A percentile compares a stretch with the other conserved stretches of the same genome.
phyloP scores from a whole-genome alignment of 2,888 invertebrate genomes.

The Listrodromus nycthemerus region DNA sequence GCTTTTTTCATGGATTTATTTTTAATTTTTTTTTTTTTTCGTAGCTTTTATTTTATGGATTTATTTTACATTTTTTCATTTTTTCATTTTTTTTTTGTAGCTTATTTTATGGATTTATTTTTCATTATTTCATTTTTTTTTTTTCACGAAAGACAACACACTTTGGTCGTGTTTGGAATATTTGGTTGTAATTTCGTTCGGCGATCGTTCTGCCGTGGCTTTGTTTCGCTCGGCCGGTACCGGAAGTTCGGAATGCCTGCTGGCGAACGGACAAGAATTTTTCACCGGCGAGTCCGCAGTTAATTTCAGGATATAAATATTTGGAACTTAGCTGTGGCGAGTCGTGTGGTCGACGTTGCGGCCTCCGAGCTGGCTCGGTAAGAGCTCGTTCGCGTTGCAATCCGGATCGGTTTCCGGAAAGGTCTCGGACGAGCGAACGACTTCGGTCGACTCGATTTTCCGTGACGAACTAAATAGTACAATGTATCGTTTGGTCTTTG shows the following conservation, averaged over 20 bases:
- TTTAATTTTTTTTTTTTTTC: no score
- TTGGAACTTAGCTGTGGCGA: neutral
- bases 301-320: neutral
- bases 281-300: neutral
- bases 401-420: neutral
- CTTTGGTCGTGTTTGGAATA: no score
- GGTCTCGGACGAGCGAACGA: neutral
- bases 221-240: neutral
- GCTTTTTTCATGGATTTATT: no score
- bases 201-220: neutral
- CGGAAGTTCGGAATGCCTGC: no score
- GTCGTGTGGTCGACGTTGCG: neutral
- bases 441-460: neutral
- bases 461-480: neutral
- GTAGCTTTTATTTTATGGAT: no score
- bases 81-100: no score
- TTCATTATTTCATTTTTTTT: no score
- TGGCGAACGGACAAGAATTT: neutral
- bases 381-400: neutral
- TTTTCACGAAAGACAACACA: no score
- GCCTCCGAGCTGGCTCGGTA: neutral
- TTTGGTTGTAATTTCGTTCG: no score
- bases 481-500: neutral
- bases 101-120: no score
- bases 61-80: no score